These are phyloP conservation scores for Petrolisthes cinctipes DNA, from an alignment of 2,888 invertebrate species.

Conservation along the genomic window DNA sequence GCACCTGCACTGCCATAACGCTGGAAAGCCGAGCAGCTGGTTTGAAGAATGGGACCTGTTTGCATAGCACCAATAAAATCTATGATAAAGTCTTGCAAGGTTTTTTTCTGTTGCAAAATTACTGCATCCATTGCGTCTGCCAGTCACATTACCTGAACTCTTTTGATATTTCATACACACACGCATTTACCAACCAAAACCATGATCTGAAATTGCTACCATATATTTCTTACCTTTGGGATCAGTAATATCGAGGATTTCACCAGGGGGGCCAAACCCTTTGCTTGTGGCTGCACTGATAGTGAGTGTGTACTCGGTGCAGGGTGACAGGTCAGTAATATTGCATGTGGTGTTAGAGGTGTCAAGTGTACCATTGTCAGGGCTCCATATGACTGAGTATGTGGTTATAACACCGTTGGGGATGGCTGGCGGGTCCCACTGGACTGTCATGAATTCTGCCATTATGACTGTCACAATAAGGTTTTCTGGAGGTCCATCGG, in stretches of 20 bases:
- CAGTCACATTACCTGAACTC: too few relatives aligned
- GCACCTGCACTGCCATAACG: too few relatives aligned
- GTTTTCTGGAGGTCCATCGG: neutral
- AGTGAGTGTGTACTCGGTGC: neutral
- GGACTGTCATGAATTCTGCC: neutral
- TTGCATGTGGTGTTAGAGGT: neutral
- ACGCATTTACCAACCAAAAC: too few relatives aligned
- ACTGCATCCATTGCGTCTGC: too few relatives aligned
- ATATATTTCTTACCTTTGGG: neutral
- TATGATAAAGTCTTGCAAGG: too few relatives aligned
- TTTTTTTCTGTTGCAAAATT: too few relatives aligned
- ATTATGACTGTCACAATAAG: neutral
- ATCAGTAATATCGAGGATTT: neutral
- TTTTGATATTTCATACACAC: too few relatives aligned
- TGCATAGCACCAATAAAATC: too few relatives aligned
- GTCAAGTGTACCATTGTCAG: neutral
- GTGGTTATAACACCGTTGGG: conserved; percentile 11
- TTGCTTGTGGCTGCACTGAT: neutral
- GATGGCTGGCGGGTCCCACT: neutral
- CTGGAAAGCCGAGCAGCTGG: too few relatives aligned
- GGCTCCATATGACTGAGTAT: neutral
- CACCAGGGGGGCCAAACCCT: neutral
- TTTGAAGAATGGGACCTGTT: too few relatives aligned
- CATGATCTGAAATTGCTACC: too few relatives aligned
- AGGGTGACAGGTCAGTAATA: neutral